phyloP scores from a whole-genome alignment of 2,797 vertebrate species.

The Lagorchestes hirsutus region DNA sequence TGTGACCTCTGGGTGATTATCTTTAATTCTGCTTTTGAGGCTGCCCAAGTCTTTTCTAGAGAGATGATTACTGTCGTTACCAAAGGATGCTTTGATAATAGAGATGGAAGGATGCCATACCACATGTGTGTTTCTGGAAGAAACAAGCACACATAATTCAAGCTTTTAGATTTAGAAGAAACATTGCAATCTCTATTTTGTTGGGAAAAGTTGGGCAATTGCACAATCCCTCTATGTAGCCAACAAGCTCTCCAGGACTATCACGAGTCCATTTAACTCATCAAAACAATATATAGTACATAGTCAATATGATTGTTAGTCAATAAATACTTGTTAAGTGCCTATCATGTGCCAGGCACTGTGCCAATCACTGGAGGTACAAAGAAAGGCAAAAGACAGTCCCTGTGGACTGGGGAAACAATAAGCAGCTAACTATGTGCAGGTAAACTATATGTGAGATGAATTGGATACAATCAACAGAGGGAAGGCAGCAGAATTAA shows the following conservation, averaged over 20 bases:
- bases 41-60: conserved; percentile 23
- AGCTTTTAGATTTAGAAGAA: too few species aligned
- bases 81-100: neutral
- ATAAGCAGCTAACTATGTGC: neutral
- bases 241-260: neutral
- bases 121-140: neutral
- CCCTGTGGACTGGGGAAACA: neutral
- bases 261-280: neutral
- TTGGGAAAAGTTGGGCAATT: neutral
- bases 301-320: neutral
- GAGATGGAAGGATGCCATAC: neutral
- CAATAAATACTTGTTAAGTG: neutral
- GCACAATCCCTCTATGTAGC: neutral
- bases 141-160: too few species aligned
- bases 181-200: neutral
- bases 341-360: neutral
- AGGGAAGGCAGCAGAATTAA: neutral
- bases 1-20: conserved; percentile 36
- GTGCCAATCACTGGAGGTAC: neutral
- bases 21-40: conserved; percentile 51
- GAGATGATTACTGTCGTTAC: neutral
- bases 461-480: neutral
- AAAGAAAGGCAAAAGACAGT: neutral
- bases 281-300: neutral
- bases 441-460: neutral